Conservation (phyloP, 2,113 vertebrate genomes). For the Elaphurus davidianus region DNA sequence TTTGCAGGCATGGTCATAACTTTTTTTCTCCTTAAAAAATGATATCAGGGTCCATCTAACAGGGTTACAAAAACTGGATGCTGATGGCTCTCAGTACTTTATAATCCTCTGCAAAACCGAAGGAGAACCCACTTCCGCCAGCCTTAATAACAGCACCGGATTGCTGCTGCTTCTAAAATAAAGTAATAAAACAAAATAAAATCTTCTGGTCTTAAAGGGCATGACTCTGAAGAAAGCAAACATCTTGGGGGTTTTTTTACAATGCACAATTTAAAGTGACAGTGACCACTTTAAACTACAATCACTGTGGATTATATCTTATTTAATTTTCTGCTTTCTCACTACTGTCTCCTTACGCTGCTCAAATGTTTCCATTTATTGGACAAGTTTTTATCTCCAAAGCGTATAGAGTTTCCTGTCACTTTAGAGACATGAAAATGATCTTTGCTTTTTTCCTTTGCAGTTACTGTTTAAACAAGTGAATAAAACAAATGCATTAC, state of each 20-base stretch:
- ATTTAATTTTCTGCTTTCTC: not conserved
- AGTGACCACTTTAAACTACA: not conserved
- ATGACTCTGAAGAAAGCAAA: not conserved
- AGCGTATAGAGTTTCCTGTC: slow-evolving; percentile 23
- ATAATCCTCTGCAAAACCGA: not conserved
- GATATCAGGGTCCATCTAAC: not conserved
- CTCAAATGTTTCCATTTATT: not conserved
- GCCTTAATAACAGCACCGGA: not conserved
- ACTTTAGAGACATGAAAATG: slow-evolving; percentile 11
- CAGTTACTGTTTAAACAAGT: slow-evolving; percentile 50
- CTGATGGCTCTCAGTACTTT: not conserved
- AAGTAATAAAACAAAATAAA: not conserved
- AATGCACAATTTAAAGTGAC: not conserved
- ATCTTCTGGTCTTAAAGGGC: not conserved
- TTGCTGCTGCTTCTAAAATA: not conserved
- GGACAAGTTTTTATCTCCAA: not conserved
- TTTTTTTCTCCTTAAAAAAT: not conserved
- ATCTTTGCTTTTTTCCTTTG: slow-evolving; percentile 48
- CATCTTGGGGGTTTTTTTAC: fast-evolving
- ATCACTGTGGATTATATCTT: not conserved
- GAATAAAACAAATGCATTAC: slow-evolving; percentile 64
- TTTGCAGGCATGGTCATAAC: not conserved
- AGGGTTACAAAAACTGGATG: not conserved
- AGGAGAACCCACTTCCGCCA: not conserved
- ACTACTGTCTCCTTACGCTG: not conserved